Evolutionary conservation across 2,113 vertebrate genomes (phyloP).

Genomic region (Cheilinus undulatus): DNA sequence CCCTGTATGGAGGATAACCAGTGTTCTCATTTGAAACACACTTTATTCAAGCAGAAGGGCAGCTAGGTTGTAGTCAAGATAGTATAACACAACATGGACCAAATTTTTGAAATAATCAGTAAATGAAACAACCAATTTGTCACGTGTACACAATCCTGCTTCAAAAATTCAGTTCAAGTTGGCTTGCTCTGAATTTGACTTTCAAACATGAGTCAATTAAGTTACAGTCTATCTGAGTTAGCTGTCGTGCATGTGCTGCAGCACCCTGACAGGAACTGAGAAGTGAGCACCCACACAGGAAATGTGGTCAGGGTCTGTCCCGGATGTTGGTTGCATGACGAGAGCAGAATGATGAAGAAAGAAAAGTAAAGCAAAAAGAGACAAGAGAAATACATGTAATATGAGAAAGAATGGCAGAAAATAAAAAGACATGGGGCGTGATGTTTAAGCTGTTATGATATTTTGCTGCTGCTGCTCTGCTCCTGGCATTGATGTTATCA

Average conservation of each 20-base stretch:
- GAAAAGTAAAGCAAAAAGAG: background rate
- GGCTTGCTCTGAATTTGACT: background rate
- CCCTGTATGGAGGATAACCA: too few species aligned
- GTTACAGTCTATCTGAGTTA: background rate
- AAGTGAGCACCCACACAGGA: slow-evolving; percentile 77
- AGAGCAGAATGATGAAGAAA: slow-evolving; percentile 48
- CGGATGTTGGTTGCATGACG: slow-evolving; percentile 75
- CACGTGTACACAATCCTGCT: background rate
- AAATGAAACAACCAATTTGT: background rate
- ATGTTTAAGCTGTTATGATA: background rate
- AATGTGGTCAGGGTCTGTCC: slow-evolving; percentile 72
- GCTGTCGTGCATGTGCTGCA: background rate
- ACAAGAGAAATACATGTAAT: background rate
- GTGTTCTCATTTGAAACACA: slow-evolving; percentile 39
- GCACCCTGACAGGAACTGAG: slow-evolving; percentile 76
- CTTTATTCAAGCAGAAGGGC: background rate
- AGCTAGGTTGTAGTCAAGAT: background rate
- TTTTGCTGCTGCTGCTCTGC: background rate
- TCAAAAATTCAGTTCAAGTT: background rate
- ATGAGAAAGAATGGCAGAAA: background rate
- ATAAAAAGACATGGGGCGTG: background rate
- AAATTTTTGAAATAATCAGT: background rate
- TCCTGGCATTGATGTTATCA: background rate
- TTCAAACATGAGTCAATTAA: background rate
- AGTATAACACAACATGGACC: background rate